phyloP scores from a whole-genome alignment of 2,888 invertebrate species.

The Agriopis aurantiaria region DNA sequence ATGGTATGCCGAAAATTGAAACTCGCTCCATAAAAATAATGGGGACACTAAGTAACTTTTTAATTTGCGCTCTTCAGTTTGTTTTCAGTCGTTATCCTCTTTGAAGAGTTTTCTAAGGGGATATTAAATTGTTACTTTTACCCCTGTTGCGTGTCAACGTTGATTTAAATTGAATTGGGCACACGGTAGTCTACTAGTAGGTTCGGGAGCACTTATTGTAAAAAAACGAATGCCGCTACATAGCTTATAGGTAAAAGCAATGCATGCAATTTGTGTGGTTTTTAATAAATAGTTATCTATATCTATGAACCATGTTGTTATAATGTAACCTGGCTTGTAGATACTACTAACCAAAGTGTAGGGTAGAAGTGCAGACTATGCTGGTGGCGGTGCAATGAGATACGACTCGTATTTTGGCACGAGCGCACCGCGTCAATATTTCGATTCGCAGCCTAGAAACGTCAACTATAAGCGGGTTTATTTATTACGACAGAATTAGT shows the following conservation, averaged over 20 bases:
- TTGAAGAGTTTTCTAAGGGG: slow-evolving; percentile 20
- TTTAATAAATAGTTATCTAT: neutral
- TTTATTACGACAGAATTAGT: slow-evolving; percentile 81
- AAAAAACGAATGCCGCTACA: neutral
- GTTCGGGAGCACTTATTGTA: neutral
- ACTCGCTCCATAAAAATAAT: slow-evolving; percentile 37
- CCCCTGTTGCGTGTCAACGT: slow-evolving; percentile 12
- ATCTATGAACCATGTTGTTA: too few relatives aligned
- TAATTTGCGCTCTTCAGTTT: slow-evolving; percentile 28
- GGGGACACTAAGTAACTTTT: slow-evolving; percentile 34
- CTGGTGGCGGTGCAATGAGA: slow-evolving; percentile 39
- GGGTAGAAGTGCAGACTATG: neutral
- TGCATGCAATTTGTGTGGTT: neutral
- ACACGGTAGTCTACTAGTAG: neutral
- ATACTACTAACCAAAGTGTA: too few relatives aligned
- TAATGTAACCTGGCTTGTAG: too few relatives aligned
- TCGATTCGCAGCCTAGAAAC: slow-evolving; percentile 80
- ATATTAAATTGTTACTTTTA: slow-evolving; percentile 17
- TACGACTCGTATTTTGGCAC: slow-evolving; percentile 74
- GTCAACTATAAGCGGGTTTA: slow-evolving; percentile 76
- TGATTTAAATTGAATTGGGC: slow-evolving; percentile 11
- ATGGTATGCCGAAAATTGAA: slow-evolving; percentile 43
- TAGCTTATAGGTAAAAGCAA: neutral
- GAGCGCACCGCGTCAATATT: slow-evolving; percentile 76
- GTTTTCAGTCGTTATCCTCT: slow-evolving; percentile 22